Evolutionary conservation across 2,797 vertebrate genomes (phyloP).

Genomic region (Cynopterus sphinx): DNA sequence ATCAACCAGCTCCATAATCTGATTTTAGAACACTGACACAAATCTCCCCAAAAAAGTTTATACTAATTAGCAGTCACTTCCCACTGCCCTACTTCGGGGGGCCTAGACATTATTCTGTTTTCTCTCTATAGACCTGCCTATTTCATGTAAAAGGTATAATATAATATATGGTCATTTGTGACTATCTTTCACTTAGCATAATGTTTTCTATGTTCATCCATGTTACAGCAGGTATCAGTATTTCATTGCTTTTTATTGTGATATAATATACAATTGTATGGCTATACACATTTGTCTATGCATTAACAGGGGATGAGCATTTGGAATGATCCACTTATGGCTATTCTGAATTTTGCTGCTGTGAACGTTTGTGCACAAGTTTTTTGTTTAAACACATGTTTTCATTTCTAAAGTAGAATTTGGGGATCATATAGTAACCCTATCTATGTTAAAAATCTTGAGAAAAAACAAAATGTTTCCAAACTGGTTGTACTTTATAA

Average conservation of each 20-base stretch:
- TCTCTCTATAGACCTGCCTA: background rate
- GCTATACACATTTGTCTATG: background rate
- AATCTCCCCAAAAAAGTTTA: background rate
- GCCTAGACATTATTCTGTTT: background rate
- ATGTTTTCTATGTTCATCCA: background rate
- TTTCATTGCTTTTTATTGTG: background rate
- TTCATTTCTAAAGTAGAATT: background rate
- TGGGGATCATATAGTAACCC: background rate
- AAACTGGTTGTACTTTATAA: background rate
- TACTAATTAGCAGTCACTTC: background rate
- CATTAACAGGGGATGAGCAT: background rate
- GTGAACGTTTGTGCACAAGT: background rate
- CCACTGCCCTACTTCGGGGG: background rate
- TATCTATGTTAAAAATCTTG: background rate
- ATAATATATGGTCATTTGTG: background rate
- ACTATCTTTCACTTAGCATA: background rate
- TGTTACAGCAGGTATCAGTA: background rate
- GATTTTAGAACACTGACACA: background rate
- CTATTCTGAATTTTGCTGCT: background rate
- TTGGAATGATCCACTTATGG: background rate
- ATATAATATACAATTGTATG: background rate
- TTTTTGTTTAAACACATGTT: background rate
- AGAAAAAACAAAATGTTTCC: background rate
- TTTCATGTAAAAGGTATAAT: background rate
- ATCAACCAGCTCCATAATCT: background rate